phyloP scores from a whole-genome alignment of 2,888 invertebrate genomes.

The Polydrusus tereticollis region DNA sequence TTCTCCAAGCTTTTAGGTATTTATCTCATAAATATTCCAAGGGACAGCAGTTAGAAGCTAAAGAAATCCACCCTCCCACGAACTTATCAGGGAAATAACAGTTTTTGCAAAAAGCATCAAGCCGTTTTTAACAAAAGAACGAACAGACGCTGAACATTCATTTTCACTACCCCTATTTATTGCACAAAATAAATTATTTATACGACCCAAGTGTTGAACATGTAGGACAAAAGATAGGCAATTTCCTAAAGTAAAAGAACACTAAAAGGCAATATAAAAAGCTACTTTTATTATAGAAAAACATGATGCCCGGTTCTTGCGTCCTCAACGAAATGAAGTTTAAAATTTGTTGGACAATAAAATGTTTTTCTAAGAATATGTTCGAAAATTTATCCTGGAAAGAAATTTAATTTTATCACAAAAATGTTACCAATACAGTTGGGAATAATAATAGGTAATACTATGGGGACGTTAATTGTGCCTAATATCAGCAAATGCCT shows the following conservation, averaged over 20 bases:
- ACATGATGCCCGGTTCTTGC: background rate
- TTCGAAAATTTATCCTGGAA: too few species aligned
- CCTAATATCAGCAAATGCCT: too few species aligned
- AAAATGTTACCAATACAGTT: too few species aligned
- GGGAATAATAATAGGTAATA: too few species aligned
- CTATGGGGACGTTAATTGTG: too few species aligned
- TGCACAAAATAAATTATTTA: conserved; percentile 7
- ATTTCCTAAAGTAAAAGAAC: conserved; percentile 10
- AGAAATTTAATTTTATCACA: too few species aligned
- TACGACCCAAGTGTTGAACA: conserved; percentile 1
- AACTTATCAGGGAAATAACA: background rate
- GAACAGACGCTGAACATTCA: background rate
- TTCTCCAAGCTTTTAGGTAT: too few species aligned
- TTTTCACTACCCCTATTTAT: conserved; percentile 2
- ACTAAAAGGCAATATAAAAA: conserved; percentile 1
- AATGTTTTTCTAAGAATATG: background rate
- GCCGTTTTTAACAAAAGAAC: background rate
- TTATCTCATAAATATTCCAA: background rate
- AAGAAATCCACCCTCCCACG: background rate
- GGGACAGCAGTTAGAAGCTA: background rate
- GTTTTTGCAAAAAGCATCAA: background rate
- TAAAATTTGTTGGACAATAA: background rate
- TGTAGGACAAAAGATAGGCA: conserved; percentile 4
- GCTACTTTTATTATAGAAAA: background rate
- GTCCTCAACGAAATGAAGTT: background rate